These are phyloP conservation scores for Ceramica pisi DNA, from an alignment of 2,888 invertebrate species.

Conservation along the genomic window DNA sequence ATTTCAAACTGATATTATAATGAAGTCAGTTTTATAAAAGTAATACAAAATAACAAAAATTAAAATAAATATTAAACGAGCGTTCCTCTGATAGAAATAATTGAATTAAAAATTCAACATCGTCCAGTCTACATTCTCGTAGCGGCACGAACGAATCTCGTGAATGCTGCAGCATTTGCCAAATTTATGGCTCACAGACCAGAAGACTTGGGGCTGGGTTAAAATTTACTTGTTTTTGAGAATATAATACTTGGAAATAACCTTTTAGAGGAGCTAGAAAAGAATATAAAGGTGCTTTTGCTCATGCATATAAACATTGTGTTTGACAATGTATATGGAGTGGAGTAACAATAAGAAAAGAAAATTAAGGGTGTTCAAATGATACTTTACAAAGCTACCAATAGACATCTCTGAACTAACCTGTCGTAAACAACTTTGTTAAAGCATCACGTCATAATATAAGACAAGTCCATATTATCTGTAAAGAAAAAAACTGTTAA, in stretches of 20 bases:
- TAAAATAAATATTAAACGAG: conserved; percentile 13
- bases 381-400: background rate
- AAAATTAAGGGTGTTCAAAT: background rate
- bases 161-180: conserved; percentile 69
- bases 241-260: conserved; percentile 34
- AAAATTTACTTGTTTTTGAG: conserved; percentile 51
- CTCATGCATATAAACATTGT: background rate
- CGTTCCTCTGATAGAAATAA: conserved; percentile 48
- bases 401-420: background rate
- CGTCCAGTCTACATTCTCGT: conserved; percentile 35
- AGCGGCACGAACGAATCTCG: conserved; percentile 58
- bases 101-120: conserved; percentile 54
- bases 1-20: background rate
- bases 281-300: background rate
- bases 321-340: background rate
- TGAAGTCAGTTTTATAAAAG: background rate
- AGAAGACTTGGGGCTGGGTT: conserved; percentile 53
- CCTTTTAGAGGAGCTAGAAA: conserved; percentile 20
- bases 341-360: background rate
- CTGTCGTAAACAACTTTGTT: background rate
- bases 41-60: background rate
- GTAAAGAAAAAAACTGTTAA: background rate
- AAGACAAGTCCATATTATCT: too few relatives aligned
- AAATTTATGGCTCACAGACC: conserved; percentile 71
- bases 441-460: too few relatives aligned